Conservation (phyloP, 2,797 vertebrate genomes). For the Etheostoma nigrum region DNA sequence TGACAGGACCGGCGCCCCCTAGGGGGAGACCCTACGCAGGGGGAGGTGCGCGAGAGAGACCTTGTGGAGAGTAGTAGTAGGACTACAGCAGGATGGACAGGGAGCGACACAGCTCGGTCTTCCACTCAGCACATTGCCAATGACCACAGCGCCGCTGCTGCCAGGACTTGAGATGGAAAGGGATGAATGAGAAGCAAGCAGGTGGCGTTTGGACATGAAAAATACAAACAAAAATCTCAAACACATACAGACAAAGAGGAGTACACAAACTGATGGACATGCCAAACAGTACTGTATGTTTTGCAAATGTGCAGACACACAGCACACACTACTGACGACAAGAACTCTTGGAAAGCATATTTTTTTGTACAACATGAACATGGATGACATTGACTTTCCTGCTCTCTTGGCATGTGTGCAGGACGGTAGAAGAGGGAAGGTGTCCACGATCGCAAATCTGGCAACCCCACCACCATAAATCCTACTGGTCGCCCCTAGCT, state of each 20-base stretch:
- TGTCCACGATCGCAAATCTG: constrained; percentile 53
- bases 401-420: constrained; percentile 73
- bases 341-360: constrained; percentile 74
- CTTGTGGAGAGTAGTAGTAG: constrained; percentile 64
- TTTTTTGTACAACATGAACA: constrained; percentile 71
- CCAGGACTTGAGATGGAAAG: constrained; percentile 54
- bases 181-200: constrained; percentile 49
- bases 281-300: constrained; percentile 67
- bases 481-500: constrained; percentile 39
- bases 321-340: constrained; percentile 77
- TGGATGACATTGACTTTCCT: constrained; percentile 49
- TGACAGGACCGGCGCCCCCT: constrained; percentile 88
- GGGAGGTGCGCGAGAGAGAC: constrained; percentile 74
- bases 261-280: constrained; percentile 57
- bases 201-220: constrained; percentile 62
- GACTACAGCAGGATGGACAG: constrained; percentile 59
- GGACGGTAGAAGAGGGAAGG: constrained; percentile 75
- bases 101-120: constrained; percentile 61
- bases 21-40: constrained; percentile 74
- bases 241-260: constrained; percentile 56
- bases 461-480: constrained; percentile 52
- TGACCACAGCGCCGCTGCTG: constrained; percentile 66
- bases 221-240: constrained; percentile 51
- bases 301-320: constrained; percentile 57
- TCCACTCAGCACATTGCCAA: constrained; percentile 79